phyloP scores from a whole-genome alignment of 2,888 invertebrate genomes.

The Drosophila parthenogenetica region DNA sequence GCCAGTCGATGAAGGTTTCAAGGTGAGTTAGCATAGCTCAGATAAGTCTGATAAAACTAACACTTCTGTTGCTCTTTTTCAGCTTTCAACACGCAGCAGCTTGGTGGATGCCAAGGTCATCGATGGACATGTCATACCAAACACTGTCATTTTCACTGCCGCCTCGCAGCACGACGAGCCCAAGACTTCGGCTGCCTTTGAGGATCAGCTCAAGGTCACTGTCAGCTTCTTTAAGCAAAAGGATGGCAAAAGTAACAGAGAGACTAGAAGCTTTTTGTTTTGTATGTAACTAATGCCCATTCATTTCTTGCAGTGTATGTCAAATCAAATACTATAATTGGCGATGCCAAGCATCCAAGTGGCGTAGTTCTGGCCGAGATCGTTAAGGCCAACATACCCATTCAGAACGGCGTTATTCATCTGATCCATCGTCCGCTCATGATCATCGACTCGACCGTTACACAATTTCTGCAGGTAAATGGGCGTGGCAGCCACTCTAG shows the following conservation, averaged over 20 bases:
- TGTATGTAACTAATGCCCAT: not conserved
- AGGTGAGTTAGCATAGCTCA: no score
- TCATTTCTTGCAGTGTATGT: conserved; percentile 88
- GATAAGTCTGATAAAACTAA: no score
- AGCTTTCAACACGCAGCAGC: conserved; percentile 90
- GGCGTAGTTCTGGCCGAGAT: conserved; percentile 96
- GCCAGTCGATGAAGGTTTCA: conserved; percentile 95
- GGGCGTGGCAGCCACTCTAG: conserved; percentile 39
- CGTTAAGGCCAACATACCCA: conserved; percentile 95
- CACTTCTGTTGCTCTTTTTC: not conserved
- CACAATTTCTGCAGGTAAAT: conserved; percentile 93
- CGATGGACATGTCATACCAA: conserved; percentile 95
- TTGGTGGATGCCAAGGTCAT: conserved; percentile 93
- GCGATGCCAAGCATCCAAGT: conserved; percentile 91
- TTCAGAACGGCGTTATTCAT: conserved; percentile 96
- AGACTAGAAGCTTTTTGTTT: no score
- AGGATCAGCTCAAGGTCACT: conserved; percentile 93
- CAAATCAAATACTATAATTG: conserved; percentile 92
- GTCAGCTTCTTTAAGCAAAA: conserved; percentile 91
- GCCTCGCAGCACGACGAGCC: conserved; percentile 91
- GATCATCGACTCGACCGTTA: conserved; percentile 95
- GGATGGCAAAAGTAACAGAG: conserved; percentile 88
- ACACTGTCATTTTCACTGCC: conserved; percentile 93
- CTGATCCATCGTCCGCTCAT: conserved; percentile 95
- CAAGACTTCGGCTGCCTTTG: conserved; percentile 92